Percentiles rank a stretch among this genome's conserved stretches.
phyloP scores from a whole-genome alignment of 1,140 invertebrate species.

The Rhagoletis pomonella region DNA sequence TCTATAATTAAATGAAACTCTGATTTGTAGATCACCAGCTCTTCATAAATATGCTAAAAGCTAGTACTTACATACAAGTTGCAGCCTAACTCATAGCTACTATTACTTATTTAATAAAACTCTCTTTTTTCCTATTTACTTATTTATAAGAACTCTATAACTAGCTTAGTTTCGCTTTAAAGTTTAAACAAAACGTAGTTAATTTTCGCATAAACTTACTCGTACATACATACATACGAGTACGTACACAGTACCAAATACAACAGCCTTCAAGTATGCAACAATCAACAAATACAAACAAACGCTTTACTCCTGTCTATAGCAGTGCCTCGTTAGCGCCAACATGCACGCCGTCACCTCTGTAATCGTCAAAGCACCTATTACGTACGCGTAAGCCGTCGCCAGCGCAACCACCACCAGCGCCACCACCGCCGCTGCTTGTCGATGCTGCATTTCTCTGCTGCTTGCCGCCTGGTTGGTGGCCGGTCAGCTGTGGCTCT shows the following conservation, averaged over 20 bases:
- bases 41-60: too few species aligned
- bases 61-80: too few species aligned
- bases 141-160: not conserved
- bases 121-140: too few species aligned
- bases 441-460: not conserved
- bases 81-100: too few species aligned
- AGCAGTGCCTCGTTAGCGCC: not conserved
- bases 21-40: too few species aligned
- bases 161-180: not conserved
- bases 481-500: constrained; percentile 31
- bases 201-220: not conserved
- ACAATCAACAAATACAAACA: not conserved
- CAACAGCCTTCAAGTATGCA: constrained; percentile 44
- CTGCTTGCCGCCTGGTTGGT: not conserved
- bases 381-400: not conserved
- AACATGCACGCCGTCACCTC: not conserved
- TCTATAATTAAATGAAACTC: too few species aligned
- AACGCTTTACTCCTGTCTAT: not conserved
- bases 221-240: not conserved
- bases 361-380: too few species aligned
- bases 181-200: too few species aligned
- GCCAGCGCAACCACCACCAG: not conserved
- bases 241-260: not conserved
- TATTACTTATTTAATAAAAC: too few species aligned
- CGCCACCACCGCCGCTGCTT: not conserved